These are phyloP conservation scores for Oreonectes daqikongensis DNA, from an alignment of 2,797 vertebrate genomes.

Conservation along the genomic window DNA sequence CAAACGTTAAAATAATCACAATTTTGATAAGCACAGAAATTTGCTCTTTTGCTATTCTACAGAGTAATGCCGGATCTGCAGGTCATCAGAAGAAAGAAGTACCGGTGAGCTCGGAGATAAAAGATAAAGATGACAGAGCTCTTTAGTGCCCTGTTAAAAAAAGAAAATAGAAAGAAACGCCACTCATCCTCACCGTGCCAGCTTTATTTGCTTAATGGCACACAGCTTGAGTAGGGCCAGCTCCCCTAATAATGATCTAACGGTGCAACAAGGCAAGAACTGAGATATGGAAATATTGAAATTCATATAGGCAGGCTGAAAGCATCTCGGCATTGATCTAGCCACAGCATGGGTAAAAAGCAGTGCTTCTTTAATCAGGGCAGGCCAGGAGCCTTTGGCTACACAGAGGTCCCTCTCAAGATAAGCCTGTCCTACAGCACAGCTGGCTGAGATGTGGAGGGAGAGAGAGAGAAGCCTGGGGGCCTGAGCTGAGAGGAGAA, in stretches of 20 bases:
- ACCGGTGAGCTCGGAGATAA: constrained; percentile 61
- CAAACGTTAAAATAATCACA: constrained; percentile 2
- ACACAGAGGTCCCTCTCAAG: constrained; percentile 51
- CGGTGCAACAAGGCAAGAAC: constrained; percentile 31
- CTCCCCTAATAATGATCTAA: constrained; percentile 47
- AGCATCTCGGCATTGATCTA: constrained; percentile 53
- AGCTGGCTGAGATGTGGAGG: constrained; percentile 38
- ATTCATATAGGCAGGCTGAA: constrained; percentile 50
- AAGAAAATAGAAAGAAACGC: constrained; percentile 68
- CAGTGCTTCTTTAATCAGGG: constrained; percentile 51
- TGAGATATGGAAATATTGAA: constrained; percentile 52
- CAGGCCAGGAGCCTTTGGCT: constrained; percentile 48
- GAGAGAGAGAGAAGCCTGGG: constrained; percentile 48
- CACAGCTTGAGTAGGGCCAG: constrained; percentile 47
- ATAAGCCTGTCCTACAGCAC: constrained; percentile 51
- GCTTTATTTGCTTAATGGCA: constrained; percentile 46
- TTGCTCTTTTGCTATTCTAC: not conserved
- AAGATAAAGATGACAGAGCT: constrained; percentile 60
- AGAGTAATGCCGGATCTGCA: constrained; percentile 30
- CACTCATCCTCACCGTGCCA: constrained; percentile 51
- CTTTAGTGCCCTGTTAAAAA: constrained; percentile 58
- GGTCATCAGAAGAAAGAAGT: constrained; percentile 43
- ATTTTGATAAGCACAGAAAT: constrained; percentile 21
- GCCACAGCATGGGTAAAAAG: constrained; percentile 54
- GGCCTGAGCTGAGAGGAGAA: constrained; percentile 52